Evolutionary conservation across 2,888 invertebrate genomes (phyloP), one percentile per base, ranked within the genome.

Genomic region (Balanococcus diminutus): DNA sequence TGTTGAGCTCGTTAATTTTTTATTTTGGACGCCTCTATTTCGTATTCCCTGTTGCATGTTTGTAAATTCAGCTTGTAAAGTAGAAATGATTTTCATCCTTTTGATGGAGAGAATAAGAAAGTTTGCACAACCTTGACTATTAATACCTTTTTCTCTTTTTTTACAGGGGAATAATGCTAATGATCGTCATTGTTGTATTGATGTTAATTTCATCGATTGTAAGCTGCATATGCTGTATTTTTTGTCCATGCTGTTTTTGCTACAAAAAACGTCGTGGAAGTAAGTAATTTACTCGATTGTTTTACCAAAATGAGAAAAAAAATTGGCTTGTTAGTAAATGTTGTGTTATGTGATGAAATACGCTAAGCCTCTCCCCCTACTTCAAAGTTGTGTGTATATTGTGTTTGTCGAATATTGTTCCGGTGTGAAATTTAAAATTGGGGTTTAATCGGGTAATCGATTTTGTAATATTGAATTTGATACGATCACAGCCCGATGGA

Each of bases 211-310:
- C 92, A 91, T 93, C 90, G 93, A 93, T 88, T 93, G 93, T 89
- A 91, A 93, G 89, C 91, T 94, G 89, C 93, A 94, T 90, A 92
- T 94, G 90, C 93, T 94, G 88, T 92, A 93, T 89, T 90, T 92
- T 89, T 88, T 89, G 88, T 82, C 88, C 88, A 19, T 94, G 90
- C 93, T 94, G 88, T 92, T 93, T 89, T 90, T 91, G 89, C 88
- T 88, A 88, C 86, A 88, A 87, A 87, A 87, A 86, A 82, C 87
- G 87, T 89, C 91, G 87, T 86, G 88, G 88, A 87, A 87, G 88
- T 87, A 87, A 87, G 88, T 87, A 86, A 72, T 84, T 32, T 9
- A 31, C 31, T 25, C 16, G 19, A 72, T 72, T 72, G 72, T 72
- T 72, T 42, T 42, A 11, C 11, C 2, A 42, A 2, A 2, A 42